These are phyloP conservation scores for Sander vitreus DNA, from an alignment of 2,113 vertebrate genomes.

Conservation along the genomic window DNA sequence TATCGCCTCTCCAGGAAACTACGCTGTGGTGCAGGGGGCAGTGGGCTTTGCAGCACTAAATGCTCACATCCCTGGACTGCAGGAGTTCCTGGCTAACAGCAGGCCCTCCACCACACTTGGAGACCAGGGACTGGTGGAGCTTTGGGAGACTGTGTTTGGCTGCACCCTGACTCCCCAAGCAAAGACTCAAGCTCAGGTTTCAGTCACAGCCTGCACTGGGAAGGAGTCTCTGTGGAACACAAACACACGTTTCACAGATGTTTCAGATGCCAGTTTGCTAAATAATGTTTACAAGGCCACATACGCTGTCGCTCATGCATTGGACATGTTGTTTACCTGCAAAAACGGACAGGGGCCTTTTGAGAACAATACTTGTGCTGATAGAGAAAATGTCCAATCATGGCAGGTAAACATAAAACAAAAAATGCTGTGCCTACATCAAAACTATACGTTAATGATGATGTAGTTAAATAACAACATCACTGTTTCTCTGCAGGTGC, in stretches of 20 bases:
- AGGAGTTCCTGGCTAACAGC: constrained; percentile 76
- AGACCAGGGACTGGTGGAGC: constrained; percentile 78
- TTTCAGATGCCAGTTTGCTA: constrained; percentile 81
- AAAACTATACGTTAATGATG: not conserved
- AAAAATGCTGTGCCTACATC: not conserved
- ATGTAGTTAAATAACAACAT: not conserved
- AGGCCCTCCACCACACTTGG: constrained; percentile 74
- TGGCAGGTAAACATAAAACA: constrained; percentile 79
- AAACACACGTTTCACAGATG: constrained; percentile 80
- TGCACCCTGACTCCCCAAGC: constrained; percentile 68
- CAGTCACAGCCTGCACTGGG: constrained; percentile 71
- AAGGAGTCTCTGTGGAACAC: constrained; percentile 77
- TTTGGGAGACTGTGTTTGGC: constrained; percentile 83
- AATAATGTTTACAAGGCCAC: constrained; percentile 86
- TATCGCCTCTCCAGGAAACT: constrained; percentile 77
- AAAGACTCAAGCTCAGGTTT: constrained; percentile 28
- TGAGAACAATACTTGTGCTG: constrained; percentile 78
- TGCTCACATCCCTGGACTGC: constrained; percentile 80
- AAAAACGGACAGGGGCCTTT: constrained; percentile 77
- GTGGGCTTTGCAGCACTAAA: constrained; percentile 83
- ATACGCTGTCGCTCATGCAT: constrained; percentile 81
- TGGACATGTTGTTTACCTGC: constrained; percentile 78
- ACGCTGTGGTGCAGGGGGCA: constrained; percentile 82
- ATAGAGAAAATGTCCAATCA: constrained; percentile 72
- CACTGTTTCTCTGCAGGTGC: constrained; percentile 69